These are phyloP conservation scores for Amia ocellicauda DNA, from an alignment of 2,113 vertebrate genomes.

Conservation along the genomic window DNA sequence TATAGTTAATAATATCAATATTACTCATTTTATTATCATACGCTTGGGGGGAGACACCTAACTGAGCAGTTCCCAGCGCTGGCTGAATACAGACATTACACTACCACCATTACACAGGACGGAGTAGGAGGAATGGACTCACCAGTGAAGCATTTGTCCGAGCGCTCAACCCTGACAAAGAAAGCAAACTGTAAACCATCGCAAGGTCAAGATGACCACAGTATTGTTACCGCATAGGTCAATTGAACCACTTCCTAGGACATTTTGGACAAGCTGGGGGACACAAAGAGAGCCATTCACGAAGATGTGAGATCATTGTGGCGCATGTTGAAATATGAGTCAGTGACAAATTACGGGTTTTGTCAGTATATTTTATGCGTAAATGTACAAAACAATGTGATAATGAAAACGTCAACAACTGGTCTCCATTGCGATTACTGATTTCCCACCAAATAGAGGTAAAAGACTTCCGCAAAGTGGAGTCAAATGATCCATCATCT, in stretches of 20 bases:
- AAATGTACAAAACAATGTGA: neutral
- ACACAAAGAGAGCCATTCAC: neutral
- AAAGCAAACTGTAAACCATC: neutral
- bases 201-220: neutral
- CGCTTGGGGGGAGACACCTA: too few species aligned
- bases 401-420: too few species aligned
- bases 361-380: neutral
- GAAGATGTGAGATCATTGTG: neutral
- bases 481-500: too few species aligned
- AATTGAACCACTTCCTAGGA: neutral
- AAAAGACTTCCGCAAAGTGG: too few species aligned
- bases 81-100: too few species aligned
- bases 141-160: neutral
- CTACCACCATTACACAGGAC: neutral
- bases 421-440: too few species aligned
- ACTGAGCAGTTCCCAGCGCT: too few species aligned
- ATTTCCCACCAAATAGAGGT: too few species aligned
- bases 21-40: too few species aligned
- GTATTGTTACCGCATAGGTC: neutral
- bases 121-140: neutral
- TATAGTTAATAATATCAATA: too few species aligned
- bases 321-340: neutral
- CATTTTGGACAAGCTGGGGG: slow-evolving; percentile 1
- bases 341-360: neutral
- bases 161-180: neutral